These are phyloP conservation scores for Drosophila koepferae DNA, from an alignment of 2,888 invertebrate species.

Conservation along the genomic window DNA sequence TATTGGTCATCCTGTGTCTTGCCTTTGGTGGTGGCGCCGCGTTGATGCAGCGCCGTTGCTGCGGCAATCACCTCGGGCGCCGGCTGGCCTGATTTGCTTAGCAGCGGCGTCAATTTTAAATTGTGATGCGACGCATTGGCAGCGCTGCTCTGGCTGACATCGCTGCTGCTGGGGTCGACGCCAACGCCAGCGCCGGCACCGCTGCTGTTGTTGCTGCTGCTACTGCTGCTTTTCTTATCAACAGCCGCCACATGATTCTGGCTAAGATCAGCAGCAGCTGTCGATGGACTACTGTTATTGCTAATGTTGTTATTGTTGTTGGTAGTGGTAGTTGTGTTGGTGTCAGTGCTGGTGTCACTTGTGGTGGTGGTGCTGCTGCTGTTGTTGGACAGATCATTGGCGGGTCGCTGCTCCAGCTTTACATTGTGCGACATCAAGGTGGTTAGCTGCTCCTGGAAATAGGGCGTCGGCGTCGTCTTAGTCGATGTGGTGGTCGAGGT, in stretches of 20 bases:
- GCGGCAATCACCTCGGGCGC: conserved; percentile 41
- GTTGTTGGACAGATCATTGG: conserved; percentile 25
- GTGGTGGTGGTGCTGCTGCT: conserved; percentile 9
- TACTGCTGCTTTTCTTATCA: conserved; percentile 29
- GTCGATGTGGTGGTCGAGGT: conserved; percentile 83
- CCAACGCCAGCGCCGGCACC: not conserved
- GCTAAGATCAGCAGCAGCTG: conserved; percentile 16
- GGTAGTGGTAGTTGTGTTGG: conserved; percentile 2
- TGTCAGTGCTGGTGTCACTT: conserved; percentile 1
- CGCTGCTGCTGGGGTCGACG: not conserved
- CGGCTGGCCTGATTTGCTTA: conserved; percentile 34
- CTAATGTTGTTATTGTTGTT: conserved; percentile 11
- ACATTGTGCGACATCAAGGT: conserved; percentile 69
- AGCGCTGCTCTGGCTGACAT: conserved; percentile 9
- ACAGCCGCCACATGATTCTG: conserved; percentile 40
- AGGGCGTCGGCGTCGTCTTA: conserved; percentile 81
- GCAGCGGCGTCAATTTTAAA: conserved; percentile 39
- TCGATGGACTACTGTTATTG: conserved; percentile 12
- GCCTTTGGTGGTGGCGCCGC: conserved; percentile 68
- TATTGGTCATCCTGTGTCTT: conserved; percentile 75
- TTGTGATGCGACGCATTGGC: conserved; percentile 21
- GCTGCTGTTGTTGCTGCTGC: conserved; percentile 1
- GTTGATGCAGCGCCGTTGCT: conserved; percentile 42
- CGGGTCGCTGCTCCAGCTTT: conserved; percentile 44
- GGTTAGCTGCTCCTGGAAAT: conserved; percentile 61